Conservation (phyloP, 2,113 vertebrate genomes). For the Catagonus wagneri region DNA sequence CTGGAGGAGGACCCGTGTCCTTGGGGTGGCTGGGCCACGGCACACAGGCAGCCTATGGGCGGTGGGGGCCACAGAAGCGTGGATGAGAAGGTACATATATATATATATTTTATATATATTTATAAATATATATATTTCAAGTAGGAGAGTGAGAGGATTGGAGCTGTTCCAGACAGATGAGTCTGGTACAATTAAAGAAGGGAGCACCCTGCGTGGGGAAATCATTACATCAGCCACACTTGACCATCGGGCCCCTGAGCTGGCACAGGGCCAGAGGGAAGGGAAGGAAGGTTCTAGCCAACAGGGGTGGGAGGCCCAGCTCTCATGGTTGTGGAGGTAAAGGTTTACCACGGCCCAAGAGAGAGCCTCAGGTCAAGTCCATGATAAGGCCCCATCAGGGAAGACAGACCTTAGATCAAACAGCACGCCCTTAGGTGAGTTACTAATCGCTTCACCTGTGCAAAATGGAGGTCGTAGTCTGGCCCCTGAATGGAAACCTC, state of each 20-base stretch:
- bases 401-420: background rate
- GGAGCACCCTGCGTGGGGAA: background rate
- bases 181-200: background rate
- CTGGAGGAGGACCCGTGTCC: background rate
- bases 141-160: background rate
- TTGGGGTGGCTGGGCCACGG: fast-evolving
- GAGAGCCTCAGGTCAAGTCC: too few species aligned
- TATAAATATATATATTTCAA: background rate
- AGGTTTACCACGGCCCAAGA: background rate
- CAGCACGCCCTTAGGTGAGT: fast-evolving
- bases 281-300: background rate
- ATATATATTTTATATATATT: background rate
- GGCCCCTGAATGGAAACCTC: background rate
- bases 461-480: background rate
- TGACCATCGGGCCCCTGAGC: background rate
- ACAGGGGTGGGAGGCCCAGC: background rate
- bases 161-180: background rate
- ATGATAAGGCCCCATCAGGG: fast-evolving
- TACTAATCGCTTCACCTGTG: background rate
- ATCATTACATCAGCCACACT: background rate
- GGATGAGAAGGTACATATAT: background rate
- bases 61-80: background rate
- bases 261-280: background rate
- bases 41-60: fast-evolving
- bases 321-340: fast-evolving